phyloP scores from a whole-genome alignment of 2,113 vertebrate species.

The Cyprinodon brontotheroides region DNA sequence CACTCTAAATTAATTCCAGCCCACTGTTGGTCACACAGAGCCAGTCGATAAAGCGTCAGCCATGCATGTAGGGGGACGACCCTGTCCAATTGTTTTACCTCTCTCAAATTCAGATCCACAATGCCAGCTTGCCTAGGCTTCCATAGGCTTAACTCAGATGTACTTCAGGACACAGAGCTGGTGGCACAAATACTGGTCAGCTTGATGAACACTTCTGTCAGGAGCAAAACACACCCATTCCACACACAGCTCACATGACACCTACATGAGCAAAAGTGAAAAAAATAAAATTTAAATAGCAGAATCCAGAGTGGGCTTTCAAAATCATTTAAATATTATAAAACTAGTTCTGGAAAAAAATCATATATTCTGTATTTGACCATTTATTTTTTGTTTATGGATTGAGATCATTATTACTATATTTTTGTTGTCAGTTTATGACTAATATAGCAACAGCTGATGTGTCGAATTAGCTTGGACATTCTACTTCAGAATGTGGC shows the following conservation, averaged over 20 bases:
- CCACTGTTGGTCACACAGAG: conserved; percentile 42
- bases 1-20: conserved; percentile 58
- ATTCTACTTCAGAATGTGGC: too few relatives aligned
- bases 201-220: conserved; percentile 42
- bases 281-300: conserved; percentile 2
- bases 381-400: too few relatives aligned
- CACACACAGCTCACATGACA: neutral
- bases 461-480: too few relatives aligned
- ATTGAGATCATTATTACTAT: too few relatives aligned
- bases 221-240: conserved; percentile 38
- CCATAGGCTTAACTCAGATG: conserved; percentile 54
- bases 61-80: conserved; percentile 54
- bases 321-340: conserved; percentile 30
- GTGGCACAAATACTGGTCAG: conserved; percentile 55
- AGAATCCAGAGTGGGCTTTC: conserved; percentile 39
- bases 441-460: too few relatives aligned
- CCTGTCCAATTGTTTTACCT: conserved; percentile 63
- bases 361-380: too few relatives aligned
- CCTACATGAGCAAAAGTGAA: conserved; percentile 36
- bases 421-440: too few relatives aligned
- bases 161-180: conserved; percentile 59
- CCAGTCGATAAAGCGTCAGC: conserved; percentile 54
- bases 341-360: too few relatives aligned
- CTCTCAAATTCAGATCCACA: conserved; percentile 68
- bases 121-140: conserved; percentile 65